Evolutionary conservation across 2,888 invertebrate genomes (phyloP).

Genomic region (Drosophila vallismaia): DNA sequence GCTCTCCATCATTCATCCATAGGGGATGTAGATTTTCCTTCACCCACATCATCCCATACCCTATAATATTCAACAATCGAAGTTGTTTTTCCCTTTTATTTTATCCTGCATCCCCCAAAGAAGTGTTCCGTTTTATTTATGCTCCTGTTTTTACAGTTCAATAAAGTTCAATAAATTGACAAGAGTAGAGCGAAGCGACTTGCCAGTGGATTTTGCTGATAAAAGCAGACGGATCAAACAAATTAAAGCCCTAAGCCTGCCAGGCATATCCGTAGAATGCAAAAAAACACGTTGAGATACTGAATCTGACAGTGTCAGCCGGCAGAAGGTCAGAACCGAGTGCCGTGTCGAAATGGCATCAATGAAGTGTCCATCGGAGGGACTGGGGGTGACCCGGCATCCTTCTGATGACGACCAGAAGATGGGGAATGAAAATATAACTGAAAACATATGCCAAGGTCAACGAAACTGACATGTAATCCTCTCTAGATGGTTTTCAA

Average conservation of each 20-base stretch:
- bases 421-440: constrained; percentile 4
- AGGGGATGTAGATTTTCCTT: constrained; percentile 29
- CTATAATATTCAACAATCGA: constrained; percentile 21
- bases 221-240: constrained; percentile 44
- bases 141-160: constrained; percentile 62
- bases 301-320: constrained; percentile 24
- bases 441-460: constrained; percentile 35
- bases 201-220: constrained; percentile 49
- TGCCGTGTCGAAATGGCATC: constrained; percentile 24
- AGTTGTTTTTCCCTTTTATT: constrained; percentile 12
- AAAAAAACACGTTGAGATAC: constrained; percentile 18
- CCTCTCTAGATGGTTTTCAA: constrained; percentile 6
- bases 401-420: constrained; percentile 6
- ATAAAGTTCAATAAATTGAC: constrained; percentile 71
- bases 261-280: constrained; percentile 38
- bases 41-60: not conserved
- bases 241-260: constrained; percentile 56
- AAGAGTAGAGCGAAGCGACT: constrained; percentile 40
- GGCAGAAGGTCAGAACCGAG: constrained; percentile 30
- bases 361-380: constrained; percentile 8
- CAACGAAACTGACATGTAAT: constrained; percentile 15
- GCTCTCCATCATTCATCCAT: constrained; percentile 35
- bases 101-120: constrained; percentile 6
- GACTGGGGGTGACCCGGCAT: not conserved
- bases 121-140: constrained; percentile 38